Evolutionary conservation across 2,797 vertebrate species (phyloP), one percentile per base, ranked within the genome.

Genomic region (Darevskia nairensis): DNA sequence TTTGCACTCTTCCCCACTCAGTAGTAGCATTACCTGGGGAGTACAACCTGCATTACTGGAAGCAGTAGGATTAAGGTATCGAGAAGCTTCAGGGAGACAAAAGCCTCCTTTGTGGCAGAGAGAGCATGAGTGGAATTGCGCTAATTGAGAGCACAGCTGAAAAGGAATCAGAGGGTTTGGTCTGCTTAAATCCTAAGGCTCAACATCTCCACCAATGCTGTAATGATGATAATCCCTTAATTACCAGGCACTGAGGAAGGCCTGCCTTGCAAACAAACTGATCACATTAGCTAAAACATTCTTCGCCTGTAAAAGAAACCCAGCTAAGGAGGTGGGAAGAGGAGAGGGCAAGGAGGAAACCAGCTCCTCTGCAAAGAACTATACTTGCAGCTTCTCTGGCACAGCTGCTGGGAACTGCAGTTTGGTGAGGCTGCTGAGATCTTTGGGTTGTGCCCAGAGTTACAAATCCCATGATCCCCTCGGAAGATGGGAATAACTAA

Each of bases 151-250:
- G 89, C 75, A 93, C 89, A 90, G 93, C 82, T 88, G 80, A 1
- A 90, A 87, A 69, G 90, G 92, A 94, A 94, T 80, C 94, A 93
- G 93, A 71, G 88, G 93, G 88, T 86, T 91, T 64, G 72, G 87
- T 92, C 90, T 93, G 78, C 83, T 90, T 82, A 66, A 93, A 87
- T 0, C 0, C 85, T 89, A 94, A 92, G 92, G 91, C 91, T 93
- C 88, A 91, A 66, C 91, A 94, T 95, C 92, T 93, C 90, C 87
- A 91, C 91, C 92, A 91, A 25, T 29, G 69, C 89, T 88, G 93
- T 93, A 93, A 95, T 93, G 91, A 91, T 0, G 23, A 84, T 95
- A 95, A 95, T 94, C 94, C 90, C 59, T 94, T 94, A 95, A 95
- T 94, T 95, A 90, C 89, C 91, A 64, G 88, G 92, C 94, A 94